Conservation (phyloP, 2,797 vertebrate genomes). For the Chiroxiphia lanceolata region DNA sequence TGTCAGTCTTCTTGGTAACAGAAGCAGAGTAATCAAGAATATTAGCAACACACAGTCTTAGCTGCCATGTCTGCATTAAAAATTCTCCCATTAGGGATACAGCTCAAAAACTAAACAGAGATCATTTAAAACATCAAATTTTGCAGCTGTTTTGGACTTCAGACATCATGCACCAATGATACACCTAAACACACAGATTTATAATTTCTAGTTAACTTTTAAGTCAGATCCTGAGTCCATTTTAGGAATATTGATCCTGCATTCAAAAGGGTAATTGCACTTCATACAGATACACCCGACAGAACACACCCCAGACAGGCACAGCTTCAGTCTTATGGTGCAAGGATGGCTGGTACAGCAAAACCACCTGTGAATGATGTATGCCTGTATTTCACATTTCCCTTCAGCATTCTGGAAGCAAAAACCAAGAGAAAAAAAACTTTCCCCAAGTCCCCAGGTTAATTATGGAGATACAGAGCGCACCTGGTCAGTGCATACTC, state of each 20-base stretch:
- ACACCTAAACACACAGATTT: neutral
- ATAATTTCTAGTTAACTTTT: neutral
- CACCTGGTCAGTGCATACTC: neutral
- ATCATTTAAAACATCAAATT: neutral
- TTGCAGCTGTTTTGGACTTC: neutral
- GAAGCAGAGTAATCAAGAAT: neutral
- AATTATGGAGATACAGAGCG: neutral
- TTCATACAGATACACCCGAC: neutral
- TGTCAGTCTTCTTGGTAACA: neutral
- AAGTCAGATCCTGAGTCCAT: neutral
- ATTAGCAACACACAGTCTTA: neutral
- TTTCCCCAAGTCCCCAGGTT: neutral
- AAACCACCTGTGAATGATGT: neutral
- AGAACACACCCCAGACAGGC: neutral
- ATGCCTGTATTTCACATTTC: neutral
- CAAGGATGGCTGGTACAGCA: neutral
- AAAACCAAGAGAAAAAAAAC: neutral
- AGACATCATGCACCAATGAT: conserved; percentile 9
- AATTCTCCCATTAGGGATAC: neutral
- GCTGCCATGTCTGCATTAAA: neutral
- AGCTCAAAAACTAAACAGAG: neutral
- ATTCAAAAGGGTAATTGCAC: neutral
- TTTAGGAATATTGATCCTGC: neutral
- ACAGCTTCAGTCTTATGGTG: neutral
- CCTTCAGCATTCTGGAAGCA: neutral